Percentiles rank a stretch among this genome's conserved stretches.
Evolutionary conservation across 1,140 invertebrate species (phyloP).

Genomic region (Hydropsyche tenuis): DNA sequence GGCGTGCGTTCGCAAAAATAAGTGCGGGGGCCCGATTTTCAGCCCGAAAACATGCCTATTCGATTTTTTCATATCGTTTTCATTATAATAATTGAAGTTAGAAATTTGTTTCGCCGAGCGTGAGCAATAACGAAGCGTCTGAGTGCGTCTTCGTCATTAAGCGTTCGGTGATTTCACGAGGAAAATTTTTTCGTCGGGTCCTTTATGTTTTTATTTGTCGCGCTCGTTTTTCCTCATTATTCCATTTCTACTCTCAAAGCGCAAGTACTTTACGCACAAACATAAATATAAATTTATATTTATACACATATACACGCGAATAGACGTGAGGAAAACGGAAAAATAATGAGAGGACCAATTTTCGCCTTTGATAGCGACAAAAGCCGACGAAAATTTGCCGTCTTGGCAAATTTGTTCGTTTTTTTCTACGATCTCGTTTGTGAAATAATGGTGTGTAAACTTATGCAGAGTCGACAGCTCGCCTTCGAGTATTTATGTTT

Average conservation of each 20-base stretch:
- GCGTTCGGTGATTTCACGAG: constrained; percentile 38
- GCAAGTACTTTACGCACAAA: constrained; percentile 22
- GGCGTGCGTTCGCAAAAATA: not conserved
- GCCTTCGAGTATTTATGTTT: too few species aligned
- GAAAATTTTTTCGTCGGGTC: constrained; percentile 32
- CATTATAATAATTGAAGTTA: constrained; percentile 23
- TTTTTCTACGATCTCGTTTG: constrained; percentile 49
- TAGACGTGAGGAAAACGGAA: constrained; percentile 44
- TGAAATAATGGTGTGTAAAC: constrained; percentile 48
- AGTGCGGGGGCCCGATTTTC: not conserved
- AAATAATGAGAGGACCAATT: constrained; percentile 50
- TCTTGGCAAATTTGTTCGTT: constrained; percentile 47
- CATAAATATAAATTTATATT: constrained; percentile 12
- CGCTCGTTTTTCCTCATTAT: constrained; percentile 46
- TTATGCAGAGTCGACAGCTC: constrained; percentile 39
- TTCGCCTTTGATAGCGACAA: constrained; percentile 47
- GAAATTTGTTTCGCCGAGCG: constrained; percentile 32
- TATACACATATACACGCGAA: constrained; percentile 26
- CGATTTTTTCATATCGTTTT: not conserved
- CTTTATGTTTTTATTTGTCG: constrained; percentile 45
- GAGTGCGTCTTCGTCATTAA: constrained; percentile 43
- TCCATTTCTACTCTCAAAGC: constrained; percentile 47
- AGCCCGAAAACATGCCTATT: not conserved
- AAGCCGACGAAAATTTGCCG: constrained; percentile 46
- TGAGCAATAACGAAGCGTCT: constrained; percentile 36